A percentile compares a stretch with the other conserved stretches of the same genome.
phyloP scores from a whole-genome alignment of 2,797 vertebrate genomes.

The Apodemus agrarius region DNA sequence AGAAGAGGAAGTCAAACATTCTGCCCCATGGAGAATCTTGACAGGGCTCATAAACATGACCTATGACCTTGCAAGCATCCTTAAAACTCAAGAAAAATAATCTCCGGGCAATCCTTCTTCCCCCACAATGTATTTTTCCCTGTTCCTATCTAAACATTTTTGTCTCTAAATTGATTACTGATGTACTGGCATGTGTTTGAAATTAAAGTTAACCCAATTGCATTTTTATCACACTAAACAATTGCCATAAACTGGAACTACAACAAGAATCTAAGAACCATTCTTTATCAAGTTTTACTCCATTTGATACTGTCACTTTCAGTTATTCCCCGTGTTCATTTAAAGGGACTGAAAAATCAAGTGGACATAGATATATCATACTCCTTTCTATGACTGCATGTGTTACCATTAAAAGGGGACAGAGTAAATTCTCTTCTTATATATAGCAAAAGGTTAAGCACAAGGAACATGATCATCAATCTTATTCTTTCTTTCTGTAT shows the following conservation, averaged over 20 bases:
- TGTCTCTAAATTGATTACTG: background rate
- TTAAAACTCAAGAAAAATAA: background rate
- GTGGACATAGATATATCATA: rapidly evolving
- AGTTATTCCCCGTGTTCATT: background rate
- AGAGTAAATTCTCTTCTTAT: background rate
- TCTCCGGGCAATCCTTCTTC: background rate
- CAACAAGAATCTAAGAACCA: background rate
- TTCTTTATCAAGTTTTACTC: background rate
- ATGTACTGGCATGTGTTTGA: background rate
- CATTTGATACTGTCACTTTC: background rate
- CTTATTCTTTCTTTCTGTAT: background rate
- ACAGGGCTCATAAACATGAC: background rate
- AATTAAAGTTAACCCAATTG: background rate
- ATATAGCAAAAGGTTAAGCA: background rate
- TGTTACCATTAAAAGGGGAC: background rate
- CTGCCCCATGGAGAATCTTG: background rate
- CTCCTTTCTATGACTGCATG: background rate
- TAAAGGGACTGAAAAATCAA: background rate
- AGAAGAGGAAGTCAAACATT: background rate
- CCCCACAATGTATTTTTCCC: background rate
- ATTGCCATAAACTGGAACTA: background rate
- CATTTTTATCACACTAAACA: background rate
- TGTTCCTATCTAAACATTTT: background rate
- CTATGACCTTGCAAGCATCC: background rate
- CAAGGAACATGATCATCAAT: background rate